Evolutionary conservation across 1,140 invertebrate genomes (phyloP).

Genomic region (Meloidogyne exigua): DNA sequence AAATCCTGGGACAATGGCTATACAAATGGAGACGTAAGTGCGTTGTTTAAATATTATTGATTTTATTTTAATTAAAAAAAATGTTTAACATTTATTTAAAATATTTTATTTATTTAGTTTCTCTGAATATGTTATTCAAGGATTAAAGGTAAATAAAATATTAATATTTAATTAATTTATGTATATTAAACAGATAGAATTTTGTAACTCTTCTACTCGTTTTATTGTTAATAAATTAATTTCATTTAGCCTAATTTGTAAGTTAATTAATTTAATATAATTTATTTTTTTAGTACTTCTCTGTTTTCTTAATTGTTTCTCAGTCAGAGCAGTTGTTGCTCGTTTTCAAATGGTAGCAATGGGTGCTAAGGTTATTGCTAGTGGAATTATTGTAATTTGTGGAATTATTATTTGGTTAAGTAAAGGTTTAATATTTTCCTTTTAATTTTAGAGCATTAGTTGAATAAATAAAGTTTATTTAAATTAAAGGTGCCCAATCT

Average conservation of each 20-base stretch:
- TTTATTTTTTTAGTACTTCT: constrained; percentile 28
- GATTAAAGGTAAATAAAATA: constrained; percentile 16
- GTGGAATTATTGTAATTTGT: constrained; percentile 48
- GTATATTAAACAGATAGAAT: constrained; percentile 6
- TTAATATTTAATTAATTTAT: not conserved
- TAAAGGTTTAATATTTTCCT: too few species aligned
- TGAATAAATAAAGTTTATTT: not conserved
- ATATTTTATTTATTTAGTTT: constrained; percentile 6
- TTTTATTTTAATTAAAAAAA: not conserved
- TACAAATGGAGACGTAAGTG: constrained; percentile 38
- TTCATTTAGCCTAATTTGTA: constrained; percentile 19
- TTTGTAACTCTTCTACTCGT: constrained; percentile 3
- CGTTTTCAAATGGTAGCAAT: constrained; percentile 53
- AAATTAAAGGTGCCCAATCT: not conserved
- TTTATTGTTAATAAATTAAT: constrained; percentile 26
- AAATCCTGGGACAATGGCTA: constrained; percentile 45
- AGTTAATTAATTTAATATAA: not conserved
- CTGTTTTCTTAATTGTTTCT: constrained; percentile 52
- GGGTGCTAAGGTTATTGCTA: constrained; percentile 48
- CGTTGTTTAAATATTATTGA: constrained; percentile 13
- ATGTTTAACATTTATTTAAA: not conserved
- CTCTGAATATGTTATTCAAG: constrained; percentile 27
- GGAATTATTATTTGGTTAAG: constrained; percentile 45
- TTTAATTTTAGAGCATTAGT: not conserved
- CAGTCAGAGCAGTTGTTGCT: constrained; percentile 43